Evolutionary conservation across 2,113 vertebrate species (phyloP), one percentile per base, ranked within the genome.

Genomic region (Rhinolophus ferrumequinum): DNA sequence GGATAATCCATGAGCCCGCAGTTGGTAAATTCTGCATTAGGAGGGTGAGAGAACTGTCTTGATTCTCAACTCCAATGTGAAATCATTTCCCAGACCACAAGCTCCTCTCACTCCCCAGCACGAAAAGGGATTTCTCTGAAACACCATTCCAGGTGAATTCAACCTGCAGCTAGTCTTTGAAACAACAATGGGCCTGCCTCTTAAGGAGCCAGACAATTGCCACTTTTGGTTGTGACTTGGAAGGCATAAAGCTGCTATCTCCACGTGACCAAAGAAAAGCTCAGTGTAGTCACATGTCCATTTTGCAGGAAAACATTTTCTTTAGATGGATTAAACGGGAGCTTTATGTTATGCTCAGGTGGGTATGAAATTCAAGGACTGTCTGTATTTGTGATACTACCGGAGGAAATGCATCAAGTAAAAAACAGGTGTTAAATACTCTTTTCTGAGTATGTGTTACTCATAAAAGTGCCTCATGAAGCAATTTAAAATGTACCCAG

Each of bases 301-400:
- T 24, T 66, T 75, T 67, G 58, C 72, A 88, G 73, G 77, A 77
- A 94, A 81, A 81, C 24, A 62, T 90, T 47, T 58, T 73, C 50
- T 70, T 3, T 86, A 35, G 76, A 64, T 66, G 72, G 15, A 22
- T 85, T 79, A 69, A 97, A 96, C 56, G 77, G 56, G 52, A 94
- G 64, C 60, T 76, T 96, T 44, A 66, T 94, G 58, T 93, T 80
- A 54, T 67, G 38, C 38, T 97, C 52, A 67, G 47, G 54, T 88
- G 9, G 41, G 76, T 95, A 16, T 95, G 90, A 96, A 96, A 96
- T 91, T 60, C 69, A 33, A 82, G 44, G 28, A 89, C 52, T 79
- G 1, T 82, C 52, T 79, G 1, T 82, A 18, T 90, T 96, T 80
- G 54, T 90, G 80, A 83, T 91, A 79, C 88, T 70, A 95, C 72